Evolutionary conservation across 1,140 invertebrate genomes (phyloP), one percentile per base, ranked within the genome.

Genomic region (Drosophila ironensis): DNA sequence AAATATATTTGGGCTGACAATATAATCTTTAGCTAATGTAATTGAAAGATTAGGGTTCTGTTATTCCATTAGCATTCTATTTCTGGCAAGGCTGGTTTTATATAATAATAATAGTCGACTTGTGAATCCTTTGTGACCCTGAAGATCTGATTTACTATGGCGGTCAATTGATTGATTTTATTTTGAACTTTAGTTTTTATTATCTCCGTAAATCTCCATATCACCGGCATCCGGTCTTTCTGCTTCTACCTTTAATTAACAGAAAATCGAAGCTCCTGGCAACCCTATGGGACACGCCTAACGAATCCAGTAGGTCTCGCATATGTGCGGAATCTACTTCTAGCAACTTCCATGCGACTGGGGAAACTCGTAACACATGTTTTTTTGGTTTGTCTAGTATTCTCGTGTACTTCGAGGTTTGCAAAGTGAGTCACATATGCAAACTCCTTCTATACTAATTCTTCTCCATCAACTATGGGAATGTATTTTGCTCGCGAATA

Each of bases 51-150:
- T 63, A 38, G 51, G 35, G 42, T 67, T 67, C 22, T 52, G 22
- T 8, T 59, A 20, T 25, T 67, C 35, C 24, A 33, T 59, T 2
- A 61, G 7, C 42, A 68, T 68, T 48, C 50, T 61, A 16, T 69
- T 63, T 11, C 38, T 44, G 1, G 56, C 20, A 5, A 53, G 8
- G 1, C 52, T 6, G 6, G 47, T 52, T n/a, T 52, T 45, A 16
- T 45, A 69, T 14, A 56, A 27, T 64, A 28, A 9, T 11, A 17
- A n/a, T 37, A 38, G 56, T 69, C 51, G n/a, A 63, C 12, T 27
- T 50, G 46, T 16, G 25, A 28, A 6, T 42, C 30, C 45, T 53
- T 48, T n/a, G n/a, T n/a, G n/a, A 33, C 30, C 3, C 8, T 12
- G 12, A 33, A 5, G 5, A 22, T 22, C 5, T 22, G 20, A 5